Evolutionary conservation across 2,113 vertebrate genomes (phyloP).

Genomic region (Leucosticte australis): DNA sequence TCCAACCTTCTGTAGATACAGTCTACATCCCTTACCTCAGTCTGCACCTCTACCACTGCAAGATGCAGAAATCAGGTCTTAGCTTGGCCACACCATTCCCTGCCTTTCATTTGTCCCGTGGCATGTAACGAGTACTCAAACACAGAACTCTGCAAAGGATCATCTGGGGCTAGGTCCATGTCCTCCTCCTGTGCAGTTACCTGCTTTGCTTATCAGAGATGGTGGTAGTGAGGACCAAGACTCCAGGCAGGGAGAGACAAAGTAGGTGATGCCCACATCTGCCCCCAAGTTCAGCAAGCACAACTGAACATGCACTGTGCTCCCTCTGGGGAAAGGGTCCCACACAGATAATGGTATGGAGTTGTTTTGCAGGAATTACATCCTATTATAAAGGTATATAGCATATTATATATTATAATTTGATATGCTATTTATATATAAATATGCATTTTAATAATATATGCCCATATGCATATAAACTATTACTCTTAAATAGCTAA

Average conservation of each 20-base stretch:
- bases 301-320: not conserved
- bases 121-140: not conserved
- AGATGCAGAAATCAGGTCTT: not conserved
- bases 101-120: not conserved
- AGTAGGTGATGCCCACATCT: not conserved
- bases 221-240: not conserved
- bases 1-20: not conserved
- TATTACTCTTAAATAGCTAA: not conserved
- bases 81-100: not conserved
- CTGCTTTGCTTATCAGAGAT: not conserved
- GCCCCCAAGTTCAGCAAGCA: not conserved
- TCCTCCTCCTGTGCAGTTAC: not conserved
- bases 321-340: not conserved
- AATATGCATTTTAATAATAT: not conserved
- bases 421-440: not conserved
- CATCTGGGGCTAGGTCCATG: too few relatives aligned
- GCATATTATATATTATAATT: not conserved
- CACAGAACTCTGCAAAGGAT: not conserved
- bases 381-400: not conserved
- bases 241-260: not conserved
- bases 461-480: not conserved
- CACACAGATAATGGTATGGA: not conserved
- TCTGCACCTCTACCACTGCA: not conserved
- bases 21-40: not conserved
- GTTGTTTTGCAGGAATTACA: not conserved